A percentile compares a stretch with the other conserved stretches of the same genome.
phyloP scores from a whole-genome alignment of 2,113 vertebrate species.

The Rhagologus leucostigma region DNA sequence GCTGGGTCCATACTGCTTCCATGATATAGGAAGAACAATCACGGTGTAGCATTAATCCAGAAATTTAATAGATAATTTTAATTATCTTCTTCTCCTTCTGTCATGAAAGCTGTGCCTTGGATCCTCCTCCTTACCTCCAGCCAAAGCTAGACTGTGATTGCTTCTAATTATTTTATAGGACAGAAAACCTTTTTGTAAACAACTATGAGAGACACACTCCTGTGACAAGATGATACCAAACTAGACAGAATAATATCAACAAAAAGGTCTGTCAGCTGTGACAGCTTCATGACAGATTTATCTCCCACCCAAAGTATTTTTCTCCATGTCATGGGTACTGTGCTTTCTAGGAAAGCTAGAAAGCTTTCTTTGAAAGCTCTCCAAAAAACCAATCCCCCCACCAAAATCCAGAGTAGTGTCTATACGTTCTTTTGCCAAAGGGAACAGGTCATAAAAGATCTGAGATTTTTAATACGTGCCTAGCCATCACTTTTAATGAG shows the following conservation, averaged over 20 bases:
- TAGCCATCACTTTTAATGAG: neutral
- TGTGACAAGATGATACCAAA: neutral
- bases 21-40: neutral
- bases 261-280: neutral
- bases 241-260: neutral
- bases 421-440: neutral
- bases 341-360: too few species aligned
- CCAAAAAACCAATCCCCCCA: accelerated
- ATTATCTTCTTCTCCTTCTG: neutral
- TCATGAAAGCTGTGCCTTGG: neutral
- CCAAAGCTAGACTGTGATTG: neutral
- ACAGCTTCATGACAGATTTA: neutral
- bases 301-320: neutral
- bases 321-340: neutral
- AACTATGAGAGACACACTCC: neutral
- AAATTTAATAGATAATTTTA: neutral
- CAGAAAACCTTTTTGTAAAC: neutral
- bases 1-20: neutral
- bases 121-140: neutral
- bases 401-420: neutral
- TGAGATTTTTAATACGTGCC: neutral
- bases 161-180: neutral
- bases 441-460: neutral
- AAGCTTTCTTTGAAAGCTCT: too few species aligned
- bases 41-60: neutral